phyloP scores from a whole-genome alignment of 2,888 invertebrate species.

The Glyphotaelius pellucidus region DNA sequence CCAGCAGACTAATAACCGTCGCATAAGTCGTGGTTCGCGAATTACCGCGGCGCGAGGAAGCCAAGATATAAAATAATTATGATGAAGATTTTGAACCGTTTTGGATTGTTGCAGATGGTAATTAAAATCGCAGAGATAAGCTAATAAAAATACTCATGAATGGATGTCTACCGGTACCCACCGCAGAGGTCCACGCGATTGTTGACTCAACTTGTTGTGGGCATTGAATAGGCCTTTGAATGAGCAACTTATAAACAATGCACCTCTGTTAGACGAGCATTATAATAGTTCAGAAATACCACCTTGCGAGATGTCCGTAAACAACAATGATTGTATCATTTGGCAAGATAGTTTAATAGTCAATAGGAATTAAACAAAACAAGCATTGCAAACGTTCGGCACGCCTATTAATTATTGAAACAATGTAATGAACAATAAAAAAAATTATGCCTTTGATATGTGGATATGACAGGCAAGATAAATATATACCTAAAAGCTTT shows the following conservation, averaged over 20 bases:
- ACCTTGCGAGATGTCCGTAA: conserved; percentile 2
- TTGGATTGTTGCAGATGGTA: conserved; percentile 25
- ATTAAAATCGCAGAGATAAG: background rate
- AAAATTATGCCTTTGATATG: too few relatives aligned
- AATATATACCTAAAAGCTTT: too few relatives aligned
- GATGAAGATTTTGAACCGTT: background rate
- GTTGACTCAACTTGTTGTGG: background rate
- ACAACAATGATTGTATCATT: background rate
- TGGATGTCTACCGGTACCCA: conserved; percentile 2
- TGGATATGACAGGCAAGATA: too few relatives aligned
- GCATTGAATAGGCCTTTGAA: background rate
- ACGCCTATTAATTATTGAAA: background rate
- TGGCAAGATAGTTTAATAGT: background rate
- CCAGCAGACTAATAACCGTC: background rate
- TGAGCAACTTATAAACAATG: background rate
- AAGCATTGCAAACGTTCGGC: background rate
- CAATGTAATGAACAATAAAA: background rate
- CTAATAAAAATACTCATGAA: background rate
- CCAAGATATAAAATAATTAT: background rate
- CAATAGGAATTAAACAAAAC: background rate
- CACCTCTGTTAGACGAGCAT: conserved; percentile 5
- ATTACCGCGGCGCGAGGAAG: background rate
- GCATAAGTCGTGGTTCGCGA: background rate
- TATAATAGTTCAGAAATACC: background rate
- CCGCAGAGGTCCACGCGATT: conserved; percentile 21